These are phyloP conservation scores for Percopsis transmontana DNA, from an alignment of 2,113 vertebrate genomes.

Conservation along the genomic window DNA sequence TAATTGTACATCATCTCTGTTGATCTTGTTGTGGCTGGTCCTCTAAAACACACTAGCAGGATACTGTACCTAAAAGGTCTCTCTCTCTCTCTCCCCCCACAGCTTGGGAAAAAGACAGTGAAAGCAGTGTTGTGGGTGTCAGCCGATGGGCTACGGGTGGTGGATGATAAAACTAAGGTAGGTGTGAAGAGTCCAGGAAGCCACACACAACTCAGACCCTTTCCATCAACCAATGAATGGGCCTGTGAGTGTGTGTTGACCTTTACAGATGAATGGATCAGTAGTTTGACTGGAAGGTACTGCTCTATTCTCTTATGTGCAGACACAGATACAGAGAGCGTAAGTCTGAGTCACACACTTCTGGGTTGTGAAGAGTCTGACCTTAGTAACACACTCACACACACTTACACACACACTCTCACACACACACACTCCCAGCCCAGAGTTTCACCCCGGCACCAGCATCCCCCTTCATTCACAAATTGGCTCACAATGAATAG, in stretches of 20 bases:
- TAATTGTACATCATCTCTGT: too few relatives aligned
- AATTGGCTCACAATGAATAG: slow-evolving; percentile 68
- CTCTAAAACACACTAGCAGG: background rate
- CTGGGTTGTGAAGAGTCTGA: background rate
- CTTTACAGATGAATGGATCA: slow-evolving; percentile 14
- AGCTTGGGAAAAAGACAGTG: slow-evolving; percentile 90
- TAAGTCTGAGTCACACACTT: background rate
- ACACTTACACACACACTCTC: slow-evolving; percentile 2
- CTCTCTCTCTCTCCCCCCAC: slow-evolving; percentile 26
- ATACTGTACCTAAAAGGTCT: too few relatives aligned
- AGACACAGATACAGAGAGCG: too few relatives aligned
- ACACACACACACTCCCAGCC: slow-evolving; percentile 12
- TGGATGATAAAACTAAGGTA: slow-evolving; percentile 95
- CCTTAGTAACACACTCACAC: background rate
- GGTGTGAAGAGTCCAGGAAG: too few relatives aligned
- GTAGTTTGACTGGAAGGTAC: slow-evolving; percentile 10
- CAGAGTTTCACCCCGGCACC: slow-evolving; percentile 59
- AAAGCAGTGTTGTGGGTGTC: slow-evolving; percentile 93
- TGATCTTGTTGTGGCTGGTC: too few relatives aligned
- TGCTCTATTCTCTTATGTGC: slow-evolving; percentile 13
- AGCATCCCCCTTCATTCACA: slow-evolving; percentile 51
- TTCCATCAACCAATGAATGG: slow-evolving; percentile 12
- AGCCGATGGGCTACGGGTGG: slow-evolving; percentile 89
- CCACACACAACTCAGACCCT: slow-evolving; percentile 27
- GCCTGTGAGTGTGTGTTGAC: slow-evolving; percentile 8